Conservation (phyloP, 2,888 invertebrate genomes). For the Calliopum simillimum region DNA sequence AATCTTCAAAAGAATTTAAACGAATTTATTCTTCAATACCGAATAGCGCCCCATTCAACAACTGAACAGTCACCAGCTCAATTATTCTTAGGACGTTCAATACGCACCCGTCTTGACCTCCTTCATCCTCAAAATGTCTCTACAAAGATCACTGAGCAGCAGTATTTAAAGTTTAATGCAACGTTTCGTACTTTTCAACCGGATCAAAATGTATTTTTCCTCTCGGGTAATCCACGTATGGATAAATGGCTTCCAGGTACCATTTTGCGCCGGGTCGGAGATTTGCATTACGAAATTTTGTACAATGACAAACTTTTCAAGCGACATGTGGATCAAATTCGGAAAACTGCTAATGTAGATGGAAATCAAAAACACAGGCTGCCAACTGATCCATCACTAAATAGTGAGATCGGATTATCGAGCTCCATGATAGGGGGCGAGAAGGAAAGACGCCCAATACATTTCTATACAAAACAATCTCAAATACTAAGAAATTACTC, state of each 20-base stretch:
- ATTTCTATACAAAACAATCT: too few relatives aligned
- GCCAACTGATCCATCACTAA: too few relatives aligned
- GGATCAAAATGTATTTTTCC: too few relatives aligned
- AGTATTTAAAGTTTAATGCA: too few relatives aligned
- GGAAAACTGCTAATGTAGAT: too few relatives aligned
- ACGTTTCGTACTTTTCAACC: too few relatives aligned
- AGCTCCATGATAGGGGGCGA: too few relatives aligned
- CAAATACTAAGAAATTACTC: too few relatives aligned
- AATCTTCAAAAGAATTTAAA: constrained; percentile 38
- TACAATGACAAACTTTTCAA: constrained; percentile 23
- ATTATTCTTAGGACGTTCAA: constrained; percentile 37
- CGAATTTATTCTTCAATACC: constrained; percentile 37
- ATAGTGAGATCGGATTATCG: too few relatives aligned
- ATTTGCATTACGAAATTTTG: constrained; percentile 32
- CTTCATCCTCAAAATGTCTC: constrained; percentile 32
- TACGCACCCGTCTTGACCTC: constrained; percentile 38
- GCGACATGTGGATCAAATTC: constrained; percentile 29
- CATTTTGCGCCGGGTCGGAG: constrained; percentile 20
- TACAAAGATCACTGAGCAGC: constrained; percentile 21
- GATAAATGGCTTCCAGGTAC: constrained; percentile 36
- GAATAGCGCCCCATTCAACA: constrained; percentile 41
- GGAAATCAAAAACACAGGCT: too few relatives aligned
- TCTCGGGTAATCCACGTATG: too few relatives aligned
- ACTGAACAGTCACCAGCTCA: constrained; percentile 36
- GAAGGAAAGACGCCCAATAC: too few relatives aligned